Conservation (phyloP, 64 coral and sea anemone genomes). For the Montipora foliosa region DNA sequence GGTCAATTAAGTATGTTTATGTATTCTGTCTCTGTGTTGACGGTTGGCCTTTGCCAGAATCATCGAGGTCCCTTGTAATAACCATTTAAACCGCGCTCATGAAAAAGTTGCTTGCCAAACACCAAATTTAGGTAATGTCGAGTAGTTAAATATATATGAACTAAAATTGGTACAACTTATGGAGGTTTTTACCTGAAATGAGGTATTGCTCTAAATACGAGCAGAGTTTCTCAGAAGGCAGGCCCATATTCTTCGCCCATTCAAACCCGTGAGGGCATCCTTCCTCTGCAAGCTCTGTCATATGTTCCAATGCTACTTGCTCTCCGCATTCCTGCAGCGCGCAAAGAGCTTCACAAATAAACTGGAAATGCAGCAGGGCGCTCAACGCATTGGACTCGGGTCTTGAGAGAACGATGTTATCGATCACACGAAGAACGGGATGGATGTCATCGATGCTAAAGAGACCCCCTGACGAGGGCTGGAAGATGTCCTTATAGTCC, state of each 20-base stretch:
- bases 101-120: no score
- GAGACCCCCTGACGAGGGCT: slow-evolving; percentile 82
- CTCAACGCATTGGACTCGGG: slow-evolving; percentile 65
- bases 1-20: no score
- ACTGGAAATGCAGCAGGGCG: slow-evolving; percentile 76
- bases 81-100: no score
- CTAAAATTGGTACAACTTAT: no score
- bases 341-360: slow-evolving; percentile 83
- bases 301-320: slow-evolving; percentile 67
- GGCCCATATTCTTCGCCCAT: slow-evolving; percentile 81
- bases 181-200: background rate
- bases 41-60: no score
- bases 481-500: slow-evolving; percentile 94
- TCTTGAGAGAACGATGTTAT: slow-evolving; percentile 72
- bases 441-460: slow-evolving; percentile 83
- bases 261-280: slow-evolving; percentile 78
- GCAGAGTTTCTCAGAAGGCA: slow-evolving; percentile 65
- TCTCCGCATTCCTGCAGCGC: slow-evolving; percentile 84
- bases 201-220: slow-evolving; percentile 51
- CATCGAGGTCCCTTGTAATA: no score
- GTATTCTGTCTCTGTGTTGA: no score
- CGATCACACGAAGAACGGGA: slow-evolving; percentile 76
- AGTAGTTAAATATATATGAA: no score
- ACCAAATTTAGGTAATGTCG: no score
- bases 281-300: slow-evolving; percentile 63